A percentile compares a stretch with the other conserved stretches of the same genome.
Conservation (phyloP, 2,797 vertebrate genomes). For the Emys orbicularis region DNA sequence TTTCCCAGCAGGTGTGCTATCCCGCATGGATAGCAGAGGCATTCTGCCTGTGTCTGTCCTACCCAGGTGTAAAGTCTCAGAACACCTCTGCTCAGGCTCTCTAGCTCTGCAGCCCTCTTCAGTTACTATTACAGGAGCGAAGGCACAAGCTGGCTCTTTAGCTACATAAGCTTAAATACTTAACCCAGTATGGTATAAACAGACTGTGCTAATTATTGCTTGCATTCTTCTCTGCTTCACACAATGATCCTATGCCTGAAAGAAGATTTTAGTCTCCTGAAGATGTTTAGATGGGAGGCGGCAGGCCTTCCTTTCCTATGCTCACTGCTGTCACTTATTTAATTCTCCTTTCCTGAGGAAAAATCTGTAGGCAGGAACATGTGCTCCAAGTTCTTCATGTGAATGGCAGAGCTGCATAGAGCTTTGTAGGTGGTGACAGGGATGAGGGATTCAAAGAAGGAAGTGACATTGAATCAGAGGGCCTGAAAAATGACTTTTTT, state of each 20-base stretch:
- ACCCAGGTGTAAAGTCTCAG: background rate
- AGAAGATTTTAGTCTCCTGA: background rate
- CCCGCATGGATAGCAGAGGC: rapidly evolving
- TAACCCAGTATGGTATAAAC: background rate
- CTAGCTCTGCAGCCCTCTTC: background rate
- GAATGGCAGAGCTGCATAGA: background rate
- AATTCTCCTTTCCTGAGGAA: background rate
- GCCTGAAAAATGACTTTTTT: too few relatives aligned
- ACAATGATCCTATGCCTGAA: background rate
- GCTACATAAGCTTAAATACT: background rate
- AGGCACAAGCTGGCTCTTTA: background rate
- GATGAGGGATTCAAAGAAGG: background rate
- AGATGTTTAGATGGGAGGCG: rapidly evolving
- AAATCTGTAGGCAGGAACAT: background rate
- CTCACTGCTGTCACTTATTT: background rate
- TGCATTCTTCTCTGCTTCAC: background rate
- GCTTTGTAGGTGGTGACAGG: background rate
- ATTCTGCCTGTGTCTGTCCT: rapidly evolving
- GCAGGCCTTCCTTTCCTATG: background rate
- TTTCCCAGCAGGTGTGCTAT: background rate
- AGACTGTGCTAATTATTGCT: background rate
- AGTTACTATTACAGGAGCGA: background rate
- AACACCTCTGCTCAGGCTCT: background rate
- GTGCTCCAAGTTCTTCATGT: background rate
- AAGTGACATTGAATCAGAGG: background rate